Conservation (phyloP, 35 echinoderm and acorn worm genomes). For the Holothuria glaberrima region DNA sequence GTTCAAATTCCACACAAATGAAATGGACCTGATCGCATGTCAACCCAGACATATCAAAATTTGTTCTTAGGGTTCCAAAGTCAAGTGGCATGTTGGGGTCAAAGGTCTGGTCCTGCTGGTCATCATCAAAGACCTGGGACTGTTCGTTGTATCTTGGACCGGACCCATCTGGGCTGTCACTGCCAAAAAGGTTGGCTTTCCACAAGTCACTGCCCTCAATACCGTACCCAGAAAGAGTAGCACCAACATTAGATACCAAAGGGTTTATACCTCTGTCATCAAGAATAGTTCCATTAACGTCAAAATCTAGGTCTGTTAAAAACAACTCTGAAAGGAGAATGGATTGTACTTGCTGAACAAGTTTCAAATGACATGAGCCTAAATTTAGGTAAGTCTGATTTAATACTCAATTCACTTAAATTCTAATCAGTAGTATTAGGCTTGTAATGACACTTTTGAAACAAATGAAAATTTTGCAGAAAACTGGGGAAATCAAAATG, state of each 20-base stretch:
- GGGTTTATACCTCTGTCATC: constrained; percentile 50
- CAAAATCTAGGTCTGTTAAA: constrained; percentile 55
- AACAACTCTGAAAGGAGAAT: constrained; percentile 19
- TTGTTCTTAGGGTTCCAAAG: constrained; percentile 55
- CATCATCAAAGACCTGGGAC: constrained; percentile 69
- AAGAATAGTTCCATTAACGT: constrained; percentile 46
- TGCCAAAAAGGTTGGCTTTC: constrained; percentile 72
- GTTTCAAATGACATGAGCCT: too few relatives aligned
- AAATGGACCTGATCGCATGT: constrained; percentile 77
- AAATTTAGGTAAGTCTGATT: too few relatives aligned
- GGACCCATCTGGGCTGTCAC: constrained; percentile 50
- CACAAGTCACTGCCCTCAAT: constrained; percentile 80
- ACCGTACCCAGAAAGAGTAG: constrained; percentile 54
- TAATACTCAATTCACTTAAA: too few relatives aligned
- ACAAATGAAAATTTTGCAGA: too few relatives aligned
- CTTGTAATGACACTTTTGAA: too few relatives aligned
- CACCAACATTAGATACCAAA: constrained; percentile 58
- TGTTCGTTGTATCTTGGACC: constrained; percentile 51
- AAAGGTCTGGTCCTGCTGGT: constrained; percentile 75
- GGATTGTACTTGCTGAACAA: too few relatives aligned
- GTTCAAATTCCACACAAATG: constrained; percentile 77
- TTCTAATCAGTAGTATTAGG: too few relatives aligned
- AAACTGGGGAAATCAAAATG: too few relatives aligned
- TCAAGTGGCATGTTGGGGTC: constrained; percentile 65
- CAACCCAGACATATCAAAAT: constrained; percentile 85